These are phyloP conservation scores for Chrysogorgia sp. DNA, from an alignment of 92 coral and sea anemone species.

Conservation along the genomic window DNA sequence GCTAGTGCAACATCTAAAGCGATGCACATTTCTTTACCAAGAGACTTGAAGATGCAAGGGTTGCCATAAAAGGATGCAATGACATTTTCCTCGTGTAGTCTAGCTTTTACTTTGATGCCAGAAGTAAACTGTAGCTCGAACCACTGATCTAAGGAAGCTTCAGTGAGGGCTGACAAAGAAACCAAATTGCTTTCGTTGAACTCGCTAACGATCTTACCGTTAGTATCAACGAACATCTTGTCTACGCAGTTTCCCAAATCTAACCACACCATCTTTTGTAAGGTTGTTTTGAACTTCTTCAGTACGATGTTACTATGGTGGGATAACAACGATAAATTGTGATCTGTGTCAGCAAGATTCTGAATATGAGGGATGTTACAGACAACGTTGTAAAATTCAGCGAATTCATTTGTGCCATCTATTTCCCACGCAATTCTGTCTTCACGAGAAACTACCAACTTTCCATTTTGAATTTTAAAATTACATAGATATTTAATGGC, in stretches of 20 bases:
- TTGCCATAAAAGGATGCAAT: conserved; percentile 31
- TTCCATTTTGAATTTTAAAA: conserved; percentile 8
- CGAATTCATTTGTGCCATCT: conserved; percentile 16
- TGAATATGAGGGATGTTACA: conserved; percentile 33
- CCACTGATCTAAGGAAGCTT: conserved; percentile 18
- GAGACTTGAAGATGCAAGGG: conserved; percentile 15
- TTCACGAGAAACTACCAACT: conserved; percentile 23
- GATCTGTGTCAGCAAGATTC: conserved; percentile 35
- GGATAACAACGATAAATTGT: conserved; percentile 2
- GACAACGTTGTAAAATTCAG: conserved; percentile 16
- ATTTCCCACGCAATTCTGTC: conserved; percentile 37
- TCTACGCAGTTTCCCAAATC: conserved; percentile 23
- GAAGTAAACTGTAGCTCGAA: conserved; percentile 31
- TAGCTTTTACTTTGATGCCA: conserved; percentile 22
- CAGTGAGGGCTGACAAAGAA: conserved; percentile 3
- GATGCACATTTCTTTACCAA: conserved; percentile 40
- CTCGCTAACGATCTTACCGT: conserved; percentile 2
- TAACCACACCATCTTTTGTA: conserved; percentile 36
- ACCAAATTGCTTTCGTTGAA: conserved; percentile 29
- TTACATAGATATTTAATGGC: background rate
- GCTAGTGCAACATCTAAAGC: conserved; percentile 34
- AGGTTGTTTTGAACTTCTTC: conserved; percentile 36
- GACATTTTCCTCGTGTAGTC: conserved; percentile 12
- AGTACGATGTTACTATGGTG: conserved; percentile 25
- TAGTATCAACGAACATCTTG: background rate